These are phyloP conservation scores for Agonopterix subpropinquella DNA, from an alignment of 2,888 invertebrate genomes.

Conservation along the genomic window DNA sequence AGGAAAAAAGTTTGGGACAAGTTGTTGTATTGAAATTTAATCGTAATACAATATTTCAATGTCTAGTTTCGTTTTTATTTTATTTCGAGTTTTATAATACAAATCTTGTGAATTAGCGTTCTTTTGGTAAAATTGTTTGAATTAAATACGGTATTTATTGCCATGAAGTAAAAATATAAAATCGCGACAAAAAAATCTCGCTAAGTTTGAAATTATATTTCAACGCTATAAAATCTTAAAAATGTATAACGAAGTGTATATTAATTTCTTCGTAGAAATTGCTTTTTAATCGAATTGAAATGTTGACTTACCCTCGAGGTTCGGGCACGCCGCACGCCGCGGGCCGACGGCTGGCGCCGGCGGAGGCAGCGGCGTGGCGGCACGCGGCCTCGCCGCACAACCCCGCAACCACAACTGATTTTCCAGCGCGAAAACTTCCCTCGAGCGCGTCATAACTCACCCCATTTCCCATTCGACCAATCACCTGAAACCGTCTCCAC, in stretches of 20 bases:
- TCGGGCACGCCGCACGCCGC: conserved; percentile 27
- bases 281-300: conserved; percentile 72
- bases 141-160: no score
- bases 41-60: no score
- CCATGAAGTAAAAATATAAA: no score
- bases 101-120: no score
- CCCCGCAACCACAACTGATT: conserved; percentile 64
- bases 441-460: conserved; percentile 66
- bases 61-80: no score
- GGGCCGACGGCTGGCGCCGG: conserved; percentile 27
- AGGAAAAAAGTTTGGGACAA: no score
- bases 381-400: conserved; percentile 53
- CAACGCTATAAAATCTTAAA: conserved; percentile 4
- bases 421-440: conserved; percentile 71
- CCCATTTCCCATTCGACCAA: conserved; percentile 55
- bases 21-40: no score
- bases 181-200: no score
- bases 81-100: no score
- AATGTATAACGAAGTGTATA: conserved; percentile 5
- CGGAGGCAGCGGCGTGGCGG: conserved; percentile 42
- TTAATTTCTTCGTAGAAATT: conserved; percentile 55
- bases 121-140: no score
- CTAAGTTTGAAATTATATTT: no score
- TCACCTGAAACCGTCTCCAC: conserved; percentile 28
- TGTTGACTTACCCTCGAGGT: conserved; percentile 66